These are phyloP conservation scores for Diorhabda sublineata DNA, from an alignment of 1,140 invertebrate species.

Conservation along the genomic window DNA sequence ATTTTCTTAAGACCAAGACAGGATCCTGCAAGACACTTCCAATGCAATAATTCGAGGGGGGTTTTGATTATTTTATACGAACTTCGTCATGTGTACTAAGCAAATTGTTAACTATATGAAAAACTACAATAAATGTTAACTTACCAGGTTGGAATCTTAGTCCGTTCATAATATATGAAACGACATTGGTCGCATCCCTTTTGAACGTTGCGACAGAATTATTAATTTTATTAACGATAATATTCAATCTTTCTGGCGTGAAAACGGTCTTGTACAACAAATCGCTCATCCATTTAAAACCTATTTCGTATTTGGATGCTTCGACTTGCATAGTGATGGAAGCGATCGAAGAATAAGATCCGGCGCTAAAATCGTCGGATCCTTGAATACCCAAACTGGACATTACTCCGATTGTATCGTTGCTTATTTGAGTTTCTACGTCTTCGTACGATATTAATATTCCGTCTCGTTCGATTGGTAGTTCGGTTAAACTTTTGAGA, in stretches of 20 bases:
- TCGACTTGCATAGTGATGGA: conserved; percentile 61
- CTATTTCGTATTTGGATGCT: conserved; percentile 67
- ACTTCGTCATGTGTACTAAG: too few relatives aligned
- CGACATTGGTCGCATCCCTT: conserved; percentile 59
- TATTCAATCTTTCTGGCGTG: conserved; percentile 66
- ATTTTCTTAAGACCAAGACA: too few relatives aligned
- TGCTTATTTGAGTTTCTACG: conserved; percentile 69
- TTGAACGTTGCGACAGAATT: conserved; percentile 73
- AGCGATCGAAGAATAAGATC: conserved; percentile 58
- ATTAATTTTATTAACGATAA: conserved; percentile 70
- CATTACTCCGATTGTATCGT: conserved; percentile 61
- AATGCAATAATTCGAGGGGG: too few relatives aligned
- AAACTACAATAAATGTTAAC: neutral
- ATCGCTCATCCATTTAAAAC: conserved; percentile 73
- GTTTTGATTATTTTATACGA: too few relatives aligned
- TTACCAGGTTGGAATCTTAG: conserved; percentile 60
- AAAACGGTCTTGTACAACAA: conserved; percentile 69
- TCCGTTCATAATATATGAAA: conserved; percentile 58
- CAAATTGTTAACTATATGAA: neutral
- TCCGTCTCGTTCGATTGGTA: conserved; percentile 56
- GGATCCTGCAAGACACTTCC: too few relatives aligned
- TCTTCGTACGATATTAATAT: conserved; percentile 64
- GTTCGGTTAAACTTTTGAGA: conserved; percentile 66
- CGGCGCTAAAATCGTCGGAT: conserved; percentile 46
- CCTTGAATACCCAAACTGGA: conserved; percentile 56